These are phyloP conservation scores for Cyphomyrmex costatus DNA, from an alignment of 1,140 invertebrate species.

Conservation along the genomic window DNA sequence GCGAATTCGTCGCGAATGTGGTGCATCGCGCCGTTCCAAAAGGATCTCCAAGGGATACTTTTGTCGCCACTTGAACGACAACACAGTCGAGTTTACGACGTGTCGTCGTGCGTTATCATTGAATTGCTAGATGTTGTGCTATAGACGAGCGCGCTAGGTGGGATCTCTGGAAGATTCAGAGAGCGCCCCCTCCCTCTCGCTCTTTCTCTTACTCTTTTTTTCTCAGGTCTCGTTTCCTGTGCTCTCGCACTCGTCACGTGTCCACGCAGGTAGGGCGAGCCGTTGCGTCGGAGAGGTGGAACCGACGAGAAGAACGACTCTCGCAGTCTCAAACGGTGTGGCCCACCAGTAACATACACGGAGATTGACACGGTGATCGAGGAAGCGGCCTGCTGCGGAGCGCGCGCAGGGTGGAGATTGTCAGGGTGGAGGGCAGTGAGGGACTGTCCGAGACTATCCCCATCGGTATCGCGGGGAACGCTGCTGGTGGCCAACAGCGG, in stretches of 20 bases:
- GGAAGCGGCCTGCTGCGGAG: slow-evolving; percentile 20
- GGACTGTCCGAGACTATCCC: slow-evolving; percentile 11
- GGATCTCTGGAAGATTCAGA: slow-evolving; percentile 32
- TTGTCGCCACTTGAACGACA: neutral
- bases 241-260: slow-evolving; percentile 57
- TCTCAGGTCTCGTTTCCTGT: slow-evolving; percentile 59
- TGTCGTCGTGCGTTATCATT: neutral
- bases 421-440: slow-evolving; percentile 41
- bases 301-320: slow-evolving; percentile 40
- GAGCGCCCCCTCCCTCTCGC: neutral
- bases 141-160: no score
- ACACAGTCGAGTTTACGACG: neutral
- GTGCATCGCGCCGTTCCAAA: neutral
- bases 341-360: slow-evolving; percentile 12
- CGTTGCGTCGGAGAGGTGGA: slow-evolving; percentile 39
- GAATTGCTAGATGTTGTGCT: no score
- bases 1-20: neutral
- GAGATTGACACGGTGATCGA: neutral
- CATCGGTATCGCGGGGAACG: slow-evolving; percentile 49
- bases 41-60: neutral
- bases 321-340: slow-evolving; percentile 39
- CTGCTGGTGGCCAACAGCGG: slow-evolving; percentile 51
- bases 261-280: slow-evolving; percentile 57
- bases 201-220: slow-evolving; percentile 54
- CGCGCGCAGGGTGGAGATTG: slow-evolving; percentile 16